Evolutionary conservation across 2,797 vertebrate genomes (phyloP), one percentile per base, ranked within the genome.

Genomic region (Merluccius polli): DNA sequence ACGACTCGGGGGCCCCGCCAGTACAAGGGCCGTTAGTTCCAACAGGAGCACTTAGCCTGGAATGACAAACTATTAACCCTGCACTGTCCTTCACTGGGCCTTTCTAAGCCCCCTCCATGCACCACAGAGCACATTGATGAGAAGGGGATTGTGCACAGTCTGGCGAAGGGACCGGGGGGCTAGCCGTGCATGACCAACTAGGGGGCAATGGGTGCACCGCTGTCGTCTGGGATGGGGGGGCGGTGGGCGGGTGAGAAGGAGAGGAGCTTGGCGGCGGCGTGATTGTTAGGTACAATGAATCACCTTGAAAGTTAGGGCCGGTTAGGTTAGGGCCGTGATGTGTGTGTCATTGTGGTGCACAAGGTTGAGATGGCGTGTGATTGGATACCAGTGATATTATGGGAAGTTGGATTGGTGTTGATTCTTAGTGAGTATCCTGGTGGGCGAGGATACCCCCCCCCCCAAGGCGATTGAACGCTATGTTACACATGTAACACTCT

Each of bases 11-110:
- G n/a, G 52, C 52, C 52, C n/a, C n/a, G 52, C 9, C 5, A 11
- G n/a, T 63, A 63, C 52, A 27, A 63, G 52, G 52, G 52, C 52
- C 52, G 52, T 63, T 27, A 7, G 52, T 72, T 79, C 24, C 82
- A 73, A 81, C 81, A 75, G 67, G 68, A 44, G 71, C 41, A 27
- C 48, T 78, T 65, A 76, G 30, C 52, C n/a, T 10, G 52, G 70
- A 78, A 71, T 33, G 73, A 81, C 75, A 1, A 63, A 68, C 11
- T 4, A 72, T 81, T 76, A 72, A 81, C 77, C 74, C 73, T 32
- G n/a, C 48, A 2, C 30, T 36, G 78, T 77, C 77, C 73, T 81
- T 70, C 52, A 4, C 52, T 0, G 52, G 52, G 52, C n/a, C 52
- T 12, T 63, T 63, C 52, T 63, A 63, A 63, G n/a, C n/a, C 2